phyloP scores from a whole-genome alignment of 2,888 invertebrate genomes.

The Caenorhabditis uteleia region DNA sequence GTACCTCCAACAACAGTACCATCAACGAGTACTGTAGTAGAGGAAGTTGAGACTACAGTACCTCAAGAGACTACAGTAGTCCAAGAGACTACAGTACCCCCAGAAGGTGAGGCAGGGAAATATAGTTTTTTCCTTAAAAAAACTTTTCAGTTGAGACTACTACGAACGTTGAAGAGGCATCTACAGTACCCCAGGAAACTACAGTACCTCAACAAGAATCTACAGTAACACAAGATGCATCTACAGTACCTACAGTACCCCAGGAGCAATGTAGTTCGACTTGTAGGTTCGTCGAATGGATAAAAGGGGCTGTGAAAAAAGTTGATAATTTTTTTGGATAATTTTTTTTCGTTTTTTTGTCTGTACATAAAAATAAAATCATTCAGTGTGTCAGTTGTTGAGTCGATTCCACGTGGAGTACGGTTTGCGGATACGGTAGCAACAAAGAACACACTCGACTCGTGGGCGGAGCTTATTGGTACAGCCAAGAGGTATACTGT shows the following conservation, averaged over 20 bases:
- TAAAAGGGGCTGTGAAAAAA: slow-evolving; percentile 23
- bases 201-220: neutral
- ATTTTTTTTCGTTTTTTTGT: slow-evolving; percentile 3
- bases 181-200: slow-evolving; percentile 9
- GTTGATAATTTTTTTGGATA: slow-evolving; percentile 25
- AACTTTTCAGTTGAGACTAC: neutral
- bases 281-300: slow-evolving; percentile 43
- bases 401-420: slow-evolving; percentile 33
- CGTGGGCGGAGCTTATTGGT: slow-evolving; percentile 25
- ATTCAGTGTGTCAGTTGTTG: slow-evolving; percentile 35
- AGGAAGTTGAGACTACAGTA: neutral
- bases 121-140: neutral
- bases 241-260: neutral
- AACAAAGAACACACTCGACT: slow-evolving; percentile 24
- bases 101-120: neutral
- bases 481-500: slow-evolving; percentile 12
- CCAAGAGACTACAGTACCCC: too few relatives aligned
- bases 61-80: neutral
- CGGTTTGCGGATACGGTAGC: slow-evolving; percentile 17
- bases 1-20: neutral
- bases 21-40: neutral
- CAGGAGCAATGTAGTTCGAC: slow-evolving; percentile 20
- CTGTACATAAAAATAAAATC: slow-evolving; percentile 1
- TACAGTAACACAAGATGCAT: neutral
- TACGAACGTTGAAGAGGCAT: neutral